Evolutionary conservation across 2,888 invertebrate species (phyloP).

Genomic region (Meiosimyza decipiens): DNA sequence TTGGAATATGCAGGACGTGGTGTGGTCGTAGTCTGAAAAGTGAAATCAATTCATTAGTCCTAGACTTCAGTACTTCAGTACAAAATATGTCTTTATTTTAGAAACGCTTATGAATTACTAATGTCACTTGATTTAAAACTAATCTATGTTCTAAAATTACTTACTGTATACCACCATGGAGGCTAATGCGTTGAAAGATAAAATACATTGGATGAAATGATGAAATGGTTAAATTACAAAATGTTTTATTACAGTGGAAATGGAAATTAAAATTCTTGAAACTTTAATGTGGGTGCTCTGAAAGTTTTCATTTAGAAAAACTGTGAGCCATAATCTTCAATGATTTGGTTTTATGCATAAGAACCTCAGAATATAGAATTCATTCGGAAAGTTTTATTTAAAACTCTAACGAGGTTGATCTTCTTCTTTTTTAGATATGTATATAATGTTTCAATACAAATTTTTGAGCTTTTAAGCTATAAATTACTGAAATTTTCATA

Average conservation of each 20-base stretch:
- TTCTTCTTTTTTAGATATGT: no score
- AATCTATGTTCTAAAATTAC: slow-evolving; percentile 66
- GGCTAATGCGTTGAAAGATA: slow-evolving; percentile 72
- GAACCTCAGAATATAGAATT: no score
- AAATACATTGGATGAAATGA: slow-evolving; percentile 44
- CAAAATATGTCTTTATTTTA: background rate
- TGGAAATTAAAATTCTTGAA: no score
- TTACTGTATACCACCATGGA: slow-evolving; percentile 94
- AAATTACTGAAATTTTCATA: no score
- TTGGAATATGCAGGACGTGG: slow-evolving; percentile 77
- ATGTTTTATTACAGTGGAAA: slow-evolving; percentile 39
- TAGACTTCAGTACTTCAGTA: background rate
- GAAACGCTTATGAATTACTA: slow-evolving; percentile 19
- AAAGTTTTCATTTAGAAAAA: no score
- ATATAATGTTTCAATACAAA: no score
- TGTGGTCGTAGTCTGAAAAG: slow-evolving; percentile 81
- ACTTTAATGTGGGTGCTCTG: no score
- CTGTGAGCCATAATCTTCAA: no score
- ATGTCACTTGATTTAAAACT: slow-evolving; percentile 12
- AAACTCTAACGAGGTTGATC: no score
- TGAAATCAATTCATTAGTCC: background rate
- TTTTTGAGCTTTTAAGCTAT: no score
- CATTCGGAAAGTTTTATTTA: no score
- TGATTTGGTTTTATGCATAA: no score
- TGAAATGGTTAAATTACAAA: slow-evolving; percentile 12